Conservation (phyloP, 2,113 vertebrate species). For the Strigops habroptila region DNA sequence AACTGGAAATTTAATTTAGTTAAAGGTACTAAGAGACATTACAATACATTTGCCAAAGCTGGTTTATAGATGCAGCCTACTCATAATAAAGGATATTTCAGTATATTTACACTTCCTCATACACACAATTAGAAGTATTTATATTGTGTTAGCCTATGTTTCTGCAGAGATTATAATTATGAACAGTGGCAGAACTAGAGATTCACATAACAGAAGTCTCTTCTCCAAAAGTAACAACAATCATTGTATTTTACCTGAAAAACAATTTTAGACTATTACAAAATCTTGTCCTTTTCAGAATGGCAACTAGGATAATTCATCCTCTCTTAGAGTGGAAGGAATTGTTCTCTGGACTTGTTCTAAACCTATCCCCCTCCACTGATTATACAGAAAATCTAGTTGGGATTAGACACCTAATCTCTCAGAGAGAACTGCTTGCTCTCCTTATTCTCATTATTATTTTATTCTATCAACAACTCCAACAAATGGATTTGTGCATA, state of each 20-base stretch:
- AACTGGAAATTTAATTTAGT: background rate
- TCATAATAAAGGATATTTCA: background rate
- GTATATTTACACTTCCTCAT: background rate
- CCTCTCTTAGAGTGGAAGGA: background rate
- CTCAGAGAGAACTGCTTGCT: background rate
- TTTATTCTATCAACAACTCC: background rate
- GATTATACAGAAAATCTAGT: background rate
- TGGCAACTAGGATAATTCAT: background rate
- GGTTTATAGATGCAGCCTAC: background rate
- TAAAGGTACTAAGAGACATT: background rate
- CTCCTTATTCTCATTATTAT: background rate
- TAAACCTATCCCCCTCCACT: background rate
- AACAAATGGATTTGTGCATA: background rate
- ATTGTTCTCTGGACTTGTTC: background rate
- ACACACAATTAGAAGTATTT: background rate
- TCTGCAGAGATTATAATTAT: background rate
- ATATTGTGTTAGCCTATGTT: background rate
- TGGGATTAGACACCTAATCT: background rate
- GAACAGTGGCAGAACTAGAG: background rate
- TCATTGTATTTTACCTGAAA: background rate
- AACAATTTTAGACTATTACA: background rate
- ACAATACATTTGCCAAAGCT: background rate
- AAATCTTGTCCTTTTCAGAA: background rate
- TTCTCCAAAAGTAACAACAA: background rate
- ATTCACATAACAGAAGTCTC: background rate